Evolutionary conservation across 92 coral and sea anemone genomes (phyloP), one percentile per base, ranked within the genome.

Genomic region (Siderastrea siderea): DNA sequence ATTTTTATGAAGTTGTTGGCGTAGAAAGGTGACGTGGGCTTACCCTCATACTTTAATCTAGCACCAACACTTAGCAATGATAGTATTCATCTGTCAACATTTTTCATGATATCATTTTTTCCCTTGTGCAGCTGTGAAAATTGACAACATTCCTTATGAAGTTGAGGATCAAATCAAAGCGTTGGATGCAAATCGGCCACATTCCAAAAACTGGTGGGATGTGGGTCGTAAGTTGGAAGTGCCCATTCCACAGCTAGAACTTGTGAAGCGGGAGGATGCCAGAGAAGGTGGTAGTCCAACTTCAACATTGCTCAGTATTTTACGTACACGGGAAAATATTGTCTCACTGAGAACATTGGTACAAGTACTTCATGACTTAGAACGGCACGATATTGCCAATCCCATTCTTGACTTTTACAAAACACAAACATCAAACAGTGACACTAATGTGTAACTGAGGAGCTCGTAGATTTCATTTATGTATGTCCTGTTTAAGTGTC

Each of bases 261-360:
- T 6, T 26, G 7, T 84, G 3, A 74, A 51, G 8, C 49, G 59
- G 7, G 78, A 82, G 48, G 69, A 70, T 7, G 17, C 7, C 17
- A 58, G 78, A 45, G 47, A 60, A 60, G 87, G 47, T 1, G 87
- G 80, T 16, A 72, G 80, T 19, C 87, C 87, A n/a, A 84, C 87
- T 2, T 9, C 1, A 15, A 14, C 3, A 3, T 60, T 84, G 4
- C 19, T 84, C 0, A 2, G 45, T 19, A 5, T 4, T 2, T 16
- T 84, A 45, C 1, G 6, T 0, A 71, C 80, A 5, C 13, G 1
- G 62, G 52, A 48, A 7, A 50, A 19, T 15, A 53, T 63, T 13
- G 3, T 52, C 6, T n/a, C 87, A 8, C 13, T 72, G 3, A 60
- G 73, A 2, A 0, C 6, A 43, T 84, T 84, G 73, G 81, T 84